phyloP scores from a whole-genome alignment of 53 echinoderm and acorn worm species.

The Actinopyga echinites region DNA sequence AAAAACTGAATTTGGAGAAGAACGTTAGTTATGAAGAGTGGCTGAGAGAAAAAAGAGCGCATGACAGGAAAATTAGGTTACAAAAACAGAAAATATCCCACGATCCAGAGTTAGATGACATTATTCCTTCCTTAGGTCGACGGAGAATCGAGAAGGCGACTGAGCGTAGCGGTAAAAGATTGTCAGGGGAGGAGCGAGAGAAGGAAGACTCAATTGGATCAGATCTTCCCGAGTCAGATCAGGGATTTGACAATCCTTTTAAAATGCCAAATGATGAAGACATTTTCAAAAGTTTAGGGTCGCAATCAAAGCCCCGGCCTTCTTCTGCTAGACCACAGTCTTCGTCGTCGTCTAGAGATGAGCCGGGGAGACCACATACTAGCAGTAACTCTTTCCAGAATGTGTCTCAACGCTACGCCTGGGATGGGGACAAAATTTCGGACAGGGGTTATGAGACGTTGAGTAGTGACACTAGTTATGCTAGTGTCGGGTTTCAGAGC shows the following conservation, averaged over 20 bases:
- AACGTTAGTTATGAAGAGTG: slow-evolving; percentile 75
- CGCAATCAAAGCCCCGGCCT: no score
- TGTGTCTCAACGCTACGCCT: not conserved
- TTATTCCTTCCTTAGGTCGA: slow-evolving; percentile 74
- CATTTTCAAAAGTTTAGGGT: no score
- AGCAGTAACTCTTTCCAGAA: no score
- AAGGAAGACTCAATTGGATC: slow-evolving; percentile 13
- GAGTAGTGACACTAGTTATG: not conserved
- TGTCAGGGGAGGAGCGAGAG: slow-evolving; percentile 36
- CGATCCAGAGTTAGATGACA: slow-evolving; percentile 66
- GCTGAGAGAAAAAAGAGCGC: slow-evolving; percentile 60
- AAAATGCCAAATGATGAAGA: not conserved
- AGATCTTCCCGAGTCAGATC: slow-evolving; percentile 22
- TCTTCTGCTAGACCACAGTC: no score
- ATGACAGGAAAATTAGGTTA: slow-evolving; percentile 44
- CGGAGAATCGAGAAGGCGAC: slow-evolving; percentile 77
- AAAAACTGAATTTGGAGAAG: slow-evolving; percentile 53
- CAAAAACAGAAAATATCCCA: slow-evolving; percentile 21
- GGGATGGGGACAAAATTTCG: not conserved
- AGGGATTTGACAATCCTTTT: slow-evolving; percentile 5
- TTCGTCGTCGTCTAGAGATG: no score
- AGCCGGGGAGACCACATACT: no score
- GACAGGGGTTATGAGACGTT: slow-evolving; percentile 12
- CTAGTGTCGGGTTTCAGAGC: not conserved
- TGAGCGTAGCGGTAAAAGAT: slow-evolving; percentile 44